Evolutionary conservation across 2,797 vertebrate genomes (phyloP), one percentile per base, ranked within the genome.

Genomic region (Enteromius mattozi): DNA sequence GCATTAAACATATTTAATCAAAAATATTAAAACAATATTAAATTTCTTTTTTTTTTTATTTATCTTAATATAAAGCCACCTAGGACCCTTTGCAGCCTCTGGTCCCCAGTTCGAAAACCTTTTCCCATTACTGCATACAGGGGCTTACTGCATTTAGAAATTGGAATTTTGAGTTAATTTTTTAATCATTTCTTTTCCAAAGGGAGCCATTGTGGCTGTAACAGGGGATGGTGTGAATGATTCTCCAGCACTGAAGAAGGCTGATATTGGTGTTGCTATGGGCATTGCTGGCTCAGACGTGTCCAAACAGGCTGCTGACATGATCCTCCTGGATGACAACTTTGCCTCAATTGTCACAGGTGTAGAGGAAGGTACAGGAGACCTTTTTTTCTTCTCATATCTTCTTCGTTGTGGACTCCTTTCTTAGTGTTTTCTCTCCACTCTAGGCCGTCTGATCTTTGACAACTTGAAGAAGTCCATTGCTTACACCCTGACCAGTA

Each of bases 381-480:
- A 24, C 49, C 40, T 63, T 51, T 78, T 45, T 71, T 30, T 13
- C 42, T 42, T 42, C 42, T 33, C 49, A 47, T 27, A 54, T 54
- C 16, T 40, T 68, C 24, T 35, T 16, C 33, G 12, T 35, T 56
- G 1, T 51, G 33, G 63, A 16, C 12, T 65, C 21, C 17, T 61
- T 81, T 71, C 8, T 33, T 30, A 74, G 14, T 14, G 2, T 78
- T 70, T 74, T 71, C 81, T 83, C 17, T 66, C 30, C 33, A 27
- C 2, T 69, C 65, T 45, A 97, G 96, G 96, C 76, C 96, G 96
- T 77, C 94, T 97, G 89, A 97, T 97, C 91, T 97, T 97, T 87
- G 96, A 97, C 93, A 97, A 97, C 93, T 91, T 97, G 91, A 97
- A 97, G 92, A 97, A 97, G 88, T 97, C 96, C 74, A 97, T 97